Evolutionary conservation across 2,113 vertebrate species (phyloP), one percentile per base, ranked within the genome.

Genomic region (Microcebus griseorufus): DNA sequence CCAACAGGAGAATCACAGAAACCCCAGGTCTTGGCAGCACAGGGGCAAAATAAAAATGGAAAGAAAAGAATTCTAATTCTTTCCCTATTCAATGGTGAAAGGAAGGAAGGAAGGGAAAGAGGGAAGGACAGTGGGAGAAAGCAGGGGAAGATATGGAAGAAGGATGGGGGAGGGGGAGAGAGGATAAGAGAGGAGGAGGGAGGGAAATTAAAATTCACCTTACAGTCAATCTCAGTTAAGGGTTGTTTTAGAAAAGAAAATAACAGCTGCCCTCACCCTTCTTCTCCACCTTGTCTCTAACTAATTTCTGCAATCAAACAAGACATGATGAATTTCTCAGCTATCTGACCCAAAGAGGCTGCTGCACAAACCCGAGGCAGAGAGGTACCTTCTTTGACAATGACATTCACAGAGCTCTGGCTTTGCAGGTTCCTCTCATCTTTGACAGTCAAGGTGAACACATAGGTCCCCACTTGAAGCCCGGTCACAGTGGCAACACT

Each of bases 371-470:
- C 67, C 45, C 60, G 3, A 72, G 42, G 45, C 64, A 45, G 75
- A 93, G 73, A 96, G 78, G 1, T 93, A 99, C 99, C 99, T 99
- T 99, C 99, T 97, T 99, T 99, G 95, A 99, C 99, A 20, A 99
- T 99, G 97, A 99, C 99, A 0, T 98, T 99, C 88, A 99, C 99
- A 0, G 98, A 99, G 98, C 99, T 99, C 32, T 98, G 99, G 97
- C 99, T 99, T 97, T 99, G 98, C 98, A 99, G 98, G 88, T 98
- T 99, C 98, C 99, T 98, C 96, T 99, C 99, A 64, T 99, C 99
- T 17, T 99, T 99, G 78, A 99, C 99, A 0, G 99, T 99, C 98
- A 99, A 98, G 53, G 99, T 99, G 97, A 99, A 99, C 97, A 99
- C 98, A 0, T 99, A 99, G 0, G 83, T 98, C 79, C 99, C 99